These are phyloP conservation scores for Trachelus troglodyta DNA, from an alignment of 2,888 invertebrate species.

Conservation along the genomic window DNA sequence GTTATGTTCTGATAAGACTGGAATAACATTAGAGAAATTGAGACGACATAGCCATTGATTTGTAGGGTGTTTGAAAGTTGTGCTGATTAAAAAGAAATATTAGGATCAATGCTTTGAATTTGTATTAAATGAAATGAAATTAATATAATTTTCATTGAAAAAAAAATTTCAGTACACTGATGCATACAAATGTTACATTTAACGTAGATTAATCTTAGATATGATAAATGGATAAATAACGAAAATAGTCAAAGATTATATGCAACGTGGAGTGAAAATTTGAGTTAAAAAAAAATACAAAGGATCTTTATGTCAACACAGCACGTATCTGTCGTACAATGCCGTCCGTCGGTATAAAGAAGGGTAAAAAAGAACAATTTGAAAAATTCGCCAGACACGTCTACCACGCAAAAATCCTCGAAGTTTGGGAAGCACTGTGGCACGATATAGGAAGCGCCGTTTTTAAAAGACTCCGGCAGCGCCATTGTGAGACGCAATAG, in stretches of 20 bases:
- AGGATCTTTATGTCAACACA: neutral
- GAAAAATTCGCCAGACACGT: neutral
- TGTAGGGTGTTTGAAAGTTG: neutral
- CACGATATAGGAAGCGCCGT: neutral
- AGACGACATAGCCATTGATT: neutral
- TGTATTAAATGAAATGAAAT: neutral
- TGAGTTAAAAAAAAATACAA: neutral
- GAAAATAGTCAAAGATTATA: too few relatives aligned
- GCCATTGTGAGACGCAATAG: neutral
- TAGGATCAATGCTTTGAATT: neutral
- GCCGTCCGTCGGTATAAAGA: neutral
- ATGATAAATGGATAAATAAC: too few relatives aligned
- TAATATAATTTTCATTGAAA: too few relatives aligned
- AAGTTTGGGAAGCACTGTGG: neutral
- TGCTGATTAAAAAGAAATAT: neutral
- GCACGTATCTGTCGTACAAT: neutral
- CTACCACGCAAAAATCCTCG: neutral
- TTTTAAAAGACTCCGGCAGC: neutral
- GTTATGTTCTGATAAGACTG: neutral
- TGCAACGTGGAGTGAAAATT: neutral
- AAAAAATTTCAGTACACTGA: too few relatives aligned
- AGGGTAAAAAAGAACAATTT: neutral
- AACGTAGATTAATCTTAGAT: too few relatives aligned
- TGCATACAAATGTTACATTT: too few relatives aligned
- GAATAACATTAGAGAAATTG: neutral